A percentile compares a stretch with the other conserved stretches of the same genome.
Conservation (phyloP, 1,140 invertebrate genomes). For the Cardiocondyla obscurior region DNA sequence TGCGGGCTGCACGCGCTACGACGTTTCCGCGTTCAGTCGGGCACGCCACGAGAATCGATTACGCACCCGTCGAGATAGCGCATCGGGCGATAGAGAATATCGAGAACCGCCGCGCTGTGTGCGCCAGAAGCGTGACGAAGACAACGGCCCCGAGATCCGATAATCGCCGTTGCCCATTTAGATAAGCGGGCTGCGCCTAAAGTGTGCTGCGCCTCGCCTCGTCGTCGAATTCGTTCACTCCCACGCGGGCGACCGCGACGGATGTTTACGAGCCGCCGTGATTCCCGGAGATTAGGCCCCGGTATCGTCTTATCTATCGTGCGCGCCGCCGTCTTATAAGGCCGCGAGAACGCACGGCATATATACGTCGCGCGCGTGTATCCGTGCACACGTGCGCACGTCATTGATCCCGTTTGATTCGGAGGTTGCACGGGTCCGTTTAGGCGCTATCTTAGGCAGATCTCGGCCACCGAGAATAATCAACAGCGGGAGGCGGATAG, state of each 20-base stretch:
- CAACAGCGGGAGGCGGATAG: not conserved
- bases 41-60: not conserved
- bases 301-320: slow-evolving; percentile 16
- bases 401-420: slow-evolving; percentile 59
- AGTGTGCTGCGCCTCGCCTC: not conserved
- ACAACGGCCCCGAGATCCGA: not conserved
- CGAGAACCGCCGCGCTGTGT: slow-evolving; percentile 7
- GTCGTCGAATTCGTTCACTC: slow-evolving; percentile 36
- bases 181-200: slow-evolving; percentile 26
- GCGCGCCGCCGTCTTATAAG: not conserved
- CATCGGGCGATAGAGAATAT: not conserved
- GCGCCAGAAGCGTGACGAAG: slow-evolving; percentile 7
- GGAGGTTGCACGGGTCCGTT: slow-evolving; percentile 21
- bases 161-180: slow-evolving; percentile 35
- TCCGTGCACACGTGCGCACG: not conserved
- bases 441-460: slow-evolving; percentile 43
- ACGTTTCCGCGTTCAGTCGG: not conserved
- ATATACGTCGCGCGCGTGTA: not conserved
- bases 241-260: slow-evolving; percentile 3
- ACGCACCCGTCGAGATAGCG: not conserved
- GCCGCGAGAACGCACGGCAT: not conserved
- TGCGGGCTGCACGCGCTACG: not conserved
- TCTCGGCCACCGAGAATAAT: slow-evolving; percentile 6
- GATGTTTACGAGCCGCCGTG: slow-evolving; percentile 28
- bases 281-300: slow-evolving; percentile 24